These are phyloP conservation scores for Numenius phaeopus DNA, from an alignment of 2,797 vertebrate genomes.

Conservation along the genomic window DNA sequence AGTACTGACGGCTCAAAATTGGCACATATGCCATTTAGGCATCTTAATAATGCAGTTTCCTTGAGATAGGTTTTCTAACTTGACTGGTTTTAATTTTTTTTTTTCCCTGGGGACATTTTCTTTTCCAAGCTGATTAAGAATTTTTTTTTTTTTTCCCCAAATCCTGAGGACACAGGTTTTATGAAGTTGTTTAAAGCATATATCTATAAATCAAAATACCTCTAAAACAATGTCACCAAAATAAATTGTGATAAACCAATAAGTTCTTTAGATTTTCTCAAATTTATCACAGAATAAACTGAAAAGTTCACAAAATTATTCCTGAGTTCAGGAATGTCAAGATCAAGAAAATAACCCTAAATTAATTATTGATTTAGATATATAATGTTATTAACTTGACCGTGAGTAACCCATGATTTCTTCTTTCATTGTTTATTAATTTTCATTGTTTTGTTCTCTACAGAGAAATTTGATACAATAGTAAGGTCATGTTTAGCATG, in stretches of 20 bases:
- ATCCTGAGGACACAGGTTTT: not conserved
- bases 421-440: not conserved
- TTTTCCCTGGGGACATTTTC: accelerated
- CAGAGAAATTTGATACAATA: not conserved
- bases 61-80: accelerated
- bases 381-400: not conserved
- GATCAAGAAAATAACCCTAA: not conserved
- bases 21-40: accelerated
- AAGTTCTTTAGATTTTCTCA: not conserved
- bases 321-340: not conserved
- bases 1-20: not conserved
- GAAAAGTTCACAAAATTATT: not conserved
- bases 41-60: not conserved
- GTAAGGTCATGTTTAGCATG: not conserved
- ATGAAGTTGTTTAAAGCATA: not conserved
- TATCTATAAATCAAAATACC: not conserved
- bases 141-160: not conserved
- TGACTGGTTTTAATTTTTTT: not conserved
- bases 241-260: not conserved
- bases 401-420: not conserved
- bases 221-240: not conserved
- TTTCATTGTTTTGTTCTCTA: not conserved
- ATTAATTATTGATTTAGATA: not conserved
- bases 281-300: not conserved
- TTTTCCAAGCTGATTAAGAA: not conserved